These are phyloP conservation scores for Eupithecia subfuscata DNA, from an alignment of 2,888 invertebrate genomes.

Conservation along the genomic window DNA sequence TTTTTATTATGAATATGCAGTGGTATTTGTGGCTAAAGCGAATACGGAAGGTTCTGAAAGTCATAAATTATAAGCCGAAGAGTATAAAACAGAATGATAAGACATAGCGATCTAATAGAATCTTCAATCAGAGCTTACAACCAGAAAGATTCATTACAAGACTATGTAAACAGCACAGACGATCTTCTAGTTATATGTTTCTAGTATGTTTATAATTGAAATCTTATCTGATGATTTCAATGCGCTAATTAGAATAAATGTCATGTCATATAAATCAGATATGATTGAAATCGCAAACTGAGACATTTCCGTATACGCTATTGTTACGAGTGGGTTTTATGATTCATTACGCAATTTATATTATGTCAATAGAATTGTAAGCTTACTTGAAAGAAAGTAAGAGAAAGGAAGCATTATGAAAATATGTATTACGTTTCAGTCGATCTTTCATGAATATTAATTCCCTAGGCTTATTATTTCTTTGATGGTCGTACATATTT, in stretches of 20 bases:
- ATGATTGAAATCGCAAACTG: conserved; percentile 37
- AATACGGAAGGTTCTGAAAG: neutral
- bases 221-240: conserved; percentile 14
- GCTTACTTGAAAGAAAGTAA: neutral
- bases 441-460: neutral
- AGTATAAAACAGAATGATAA: neutral
- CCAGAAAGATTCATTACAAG: conserved; percentile 10
- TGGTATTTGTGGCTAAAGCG: neutral
- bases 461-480: neutral
- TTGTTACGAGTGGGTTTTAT: conserved; percentile 50
- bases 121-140: neutral
- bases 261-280: conserved; percentile 38
- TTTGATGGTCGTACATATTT: neutral
- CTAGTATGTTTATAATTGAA: conserved; percentile 13
- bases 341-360: conserved; percentile 2
- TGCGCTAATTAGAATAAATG: conserved; percentile 20
- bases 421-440: neutral
- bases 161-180: neutral
- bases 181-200: conserved; percentile 4
- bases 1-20: neutral
- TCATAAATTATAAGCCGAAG: neutral
- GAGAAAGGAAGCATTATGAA: conserved; percentile 2
- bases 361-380: conserved; percentile 7
- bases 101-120: neutral
- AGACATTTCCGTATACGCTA: conserved; percentile 50